phyloP scores from a whole-genome alignment of 2,888 invertebrate genomes.

The Polia nebulosa region DNA sequence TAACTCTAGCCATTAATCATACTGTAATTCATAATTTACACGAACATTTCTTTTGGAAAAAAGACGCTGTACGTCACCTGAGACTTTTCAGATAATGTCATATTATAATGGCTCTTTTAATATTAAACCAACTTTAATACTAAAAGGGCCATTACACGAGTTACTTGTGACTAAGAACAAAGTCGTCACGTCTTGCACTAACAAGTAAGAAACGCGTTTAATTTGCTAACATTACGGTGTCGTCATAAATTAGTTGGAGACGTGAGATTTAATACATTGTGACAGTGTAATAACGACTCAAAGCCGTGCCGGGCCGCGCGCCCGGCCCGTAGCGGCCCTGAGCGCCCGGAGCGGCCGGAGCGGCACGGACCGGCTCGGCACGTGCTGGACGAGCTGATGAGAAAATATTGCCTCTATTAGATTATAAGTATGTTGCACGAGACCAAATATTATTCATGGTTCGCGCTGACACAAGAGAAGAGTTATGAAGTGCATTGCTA shows the following conservation, averaged over 20 bases:
- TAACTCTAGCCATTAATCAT: not conserved
- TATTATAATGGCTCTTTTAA: conserved; percentile 6
- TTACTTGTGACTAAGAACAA: conserved; percentile 9
- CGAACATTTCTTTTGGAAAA: conserved; percentile 3
- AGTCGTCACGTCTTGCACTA: conserved; percentile 35
- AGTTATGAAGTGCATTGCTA: conserved; percentile 1
- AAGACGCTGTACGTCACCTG: not conserved
- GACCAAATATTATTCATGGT: conserved; percentile 32
- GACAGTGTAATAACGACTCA: conserved; percentile 43
- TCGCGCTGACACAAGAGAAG: not conserved
- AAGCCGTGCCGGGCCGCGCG: conserved; percentile 14
- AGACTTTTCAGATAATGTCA: conserved; percentile 1
- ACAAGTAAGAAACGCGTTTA: conserved; percentile 39
- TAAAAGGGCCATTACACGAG: not conserved
- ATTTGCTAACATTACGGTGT: conserved; percentile 55
- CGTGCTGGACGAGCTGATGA: conserved; percentile 44
- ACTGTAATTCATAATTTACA: not conserved
- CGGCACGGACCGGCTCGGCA: conserved; percentile 7
- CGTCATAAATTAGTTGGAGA: conserved; percentile 58
- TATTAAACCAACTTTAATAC: conserved; percentile 20
- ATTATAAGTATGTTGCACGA: conserved; percentile 15
- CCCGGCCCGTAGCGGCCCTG: conserved; percentile 6
- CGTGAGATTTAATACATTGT: conserved; percentile 57
- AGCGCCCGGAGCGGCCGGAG: not conserved
- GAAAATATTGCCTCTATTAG: conserved; percentile 39